These are phyloP conservation scores for Malacosoma neustria DNA, from an alignment of 2,888 invertebrate genomes.

Conservation along the genomic window DNA sequence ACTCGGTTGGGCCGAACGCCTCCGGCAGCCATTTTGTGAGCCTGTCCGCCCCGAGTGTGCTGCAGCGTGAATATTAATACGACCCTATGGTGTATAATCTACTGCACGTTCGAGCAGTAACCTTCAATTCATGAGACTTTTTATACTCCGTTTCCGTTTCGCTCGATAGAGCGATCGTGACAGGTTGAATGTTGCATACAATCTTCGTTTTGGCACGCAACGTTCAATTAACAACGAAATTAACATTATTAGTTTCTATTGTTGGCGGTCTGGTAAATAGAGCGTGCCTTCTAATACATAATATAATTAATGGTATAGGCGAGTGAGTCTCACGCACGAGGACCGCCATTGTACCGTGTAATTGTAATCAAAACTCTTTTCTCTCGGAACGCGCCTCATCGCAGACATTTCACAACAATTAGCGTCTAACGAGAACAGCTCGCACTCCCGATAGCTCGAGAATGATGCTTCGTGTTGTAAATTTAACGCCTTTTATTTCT, in stretches of 20 bases:
- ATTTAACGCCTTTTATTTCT: slow-evolving; percentile 14
- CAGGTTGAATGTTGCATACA: slow-evolving; percentile 41
- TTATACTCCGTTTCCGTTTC: slow-evolving; percentile 36
- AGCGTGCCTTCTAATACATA: slow-evolving; percentile 60
- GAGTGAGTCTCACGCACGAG: slow-evolving; percentile 56
- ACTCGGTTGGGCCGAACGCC: slow-evolving; percentile 50
- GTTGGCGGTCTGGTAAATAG: slow-evolving; percentile 59
- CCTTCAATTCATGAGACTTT: slow-evolving; percentile 1
- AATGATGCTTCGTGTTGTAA: slow-evolving; percentile 12
- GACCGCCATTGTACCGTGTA: slow-evolving; percentile 53
- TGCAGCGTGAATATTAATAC: slow-evolving; percentile 59
- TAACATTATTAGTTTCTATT: slow-evolving; percentile 65
- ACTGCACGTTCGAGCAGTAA: slow-evolving; percentile 23
- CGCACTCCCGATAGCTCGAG: slow-evolving; percentile 12
- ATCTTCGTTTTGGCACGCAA: slow-evolving; percentile 43
- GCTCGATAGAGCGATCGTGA: slow-evolving; percentile 39
- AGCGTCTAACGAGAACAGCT: slow-evolving; percentile 17
- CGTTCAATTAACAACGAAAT: slow-evolving; percentile 55
- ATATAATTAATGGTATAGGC: slow-evolving; percentile 50
- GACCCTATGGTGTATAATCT: slow-evolving; percentile 37
- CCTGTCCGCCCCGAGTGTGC: slow-evolving; percentile 50
- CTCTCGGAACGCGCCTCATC: slow-evolving; percentile 41
- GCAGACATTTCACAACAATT: slow-evolving; percentile 47
- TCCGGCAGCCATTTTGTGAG: slow-evolving; percentile 69
- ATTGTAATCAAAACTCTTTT: slow-evolving; percentile 58